Conservation (phyloP, 2,888 invertebrate species). For the Coelopa pilipes region DNA sequence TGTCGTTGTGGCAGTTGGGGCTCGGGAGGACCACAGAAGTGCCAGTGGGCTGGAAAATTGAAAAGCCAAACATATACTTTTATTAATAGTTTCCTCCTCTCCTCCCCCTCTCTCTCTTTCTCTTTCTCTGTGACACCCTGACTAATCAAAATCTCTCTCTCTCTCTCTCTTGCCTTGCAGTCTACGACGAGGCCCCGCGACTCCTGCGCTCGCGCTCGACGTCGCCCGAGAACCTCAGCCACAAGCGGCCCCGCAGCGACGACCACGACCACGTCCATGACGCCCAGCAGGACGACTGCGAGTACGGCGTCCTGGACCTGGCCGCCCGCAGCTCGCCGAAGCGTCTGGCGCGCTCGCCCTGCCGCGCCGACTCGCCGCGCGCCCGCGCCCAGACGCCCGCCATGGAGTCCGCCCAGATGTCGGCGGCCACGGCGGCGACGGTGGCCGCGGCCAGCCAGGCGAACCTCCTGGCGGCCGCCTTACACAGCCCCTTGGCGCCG, state of each 20-base stretch:
- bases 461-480: slow-evolving; percentile 49
- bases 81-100: slow-evolving; percentile 41
- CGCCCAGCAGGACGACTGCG: background rate
- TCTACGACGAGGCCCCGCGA: slow-evolving; percentile 47
- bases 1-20: slow-evolving; percentile 6
- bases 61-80: slow-evolving; percentile 61
- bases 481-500: slow-evolving; percentile 58
- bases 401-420: slow-evolving; percentile 1
- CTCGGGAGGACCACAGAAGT: slow-evolving; percentile 43
- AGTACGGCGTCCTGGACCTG: slow-evolving; percentile 57
- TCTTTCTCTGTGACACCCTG: background rate
- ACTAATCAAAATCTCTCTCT: background rate
- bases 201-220: slow-evolving; percentile 14
- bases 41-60: slow-evolving; percentile 66
- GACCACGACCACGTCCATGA: slow-evolving; percentile 13
- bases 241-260: slow-evolving; percentile 54
- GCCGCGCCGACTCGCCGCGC: background rate
- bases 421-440: slow-evolving; percentile 37
- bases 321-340: slow-evolving; percentile 55
- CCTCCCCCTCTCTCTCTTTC: background rate
- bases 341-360: slow-evolving; percentile 42
- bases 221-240: slow-evolving; percentile 54
- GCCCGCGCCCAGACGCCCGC: background rate
- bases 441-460: slow-evolving; percentile 34
- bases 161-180: slow-evolving; percentile 52